phyloP scores from a whole-genome alignment of 2,888 invertebrate species.

The Neria commutata region DNA sequence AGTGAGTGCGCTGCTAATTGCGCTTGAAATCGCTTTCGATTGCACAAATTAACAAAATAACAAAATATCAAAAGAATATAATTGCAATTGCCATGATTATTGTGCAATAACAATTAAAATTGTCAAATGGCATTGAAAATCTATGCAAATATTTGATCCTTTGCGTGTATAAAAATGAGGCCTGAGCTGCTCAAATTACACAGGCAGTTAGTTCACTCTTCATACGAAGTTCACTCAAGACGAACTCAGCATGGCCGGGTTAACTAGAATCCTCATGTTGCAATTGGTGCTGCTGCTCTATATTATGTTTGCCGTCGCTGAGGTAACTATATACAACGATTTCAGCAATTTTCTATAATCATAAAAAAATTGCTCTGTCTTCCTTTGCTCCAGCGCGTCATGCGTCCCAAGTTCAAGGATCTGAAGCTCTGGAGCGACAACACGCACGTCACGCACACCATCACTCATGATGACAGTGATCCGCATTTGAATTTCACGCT shows the following conservation, averaged over 20 bases:
- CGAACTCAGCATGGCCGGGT: too few relatives aligned
- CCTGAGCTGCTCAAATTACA: too few relatives aligned
- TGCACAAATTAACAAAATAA: too few relatives aligned
- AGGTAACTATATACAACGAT: constrained; percentile 34
- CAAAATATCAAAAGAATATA: neutral
- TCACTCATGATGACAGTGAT: constrained; percentile 47
- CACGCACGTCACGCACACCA: constrained; percentile 43
- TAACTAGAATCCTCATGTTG: too few relatives aligned
- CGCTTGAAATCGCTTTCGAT: too few relatives aligned
- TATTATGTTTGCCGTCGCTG: constrained; percentile 32
- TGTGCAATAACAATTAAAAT: neutral
- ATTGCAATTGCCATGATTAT: neutral
- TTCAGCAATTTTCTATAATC: neutral
- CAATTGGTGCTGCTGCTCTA: constrained; percentile 35
- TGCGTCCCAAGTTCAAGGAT: constrained; percentile 54
- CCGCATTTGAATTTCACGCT: constrained; percentile 55
- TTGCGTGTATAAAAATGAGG: too few relatives aligned
- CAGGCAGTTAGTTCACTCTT: too few relatives aligned
- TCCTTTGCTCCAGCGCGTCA: constrained; percentile 45
- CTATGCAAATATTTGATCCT: constrained; percentile 36
- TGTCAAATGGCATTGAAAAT: neutral
- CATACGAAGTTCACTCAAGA: too few relatives aligned
- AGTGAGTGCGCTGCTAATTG: too few relatives aligned
- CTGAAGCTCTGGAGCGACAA: constrained; percentile 55
- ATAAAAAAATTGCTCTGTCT: neutral